Evolutionary conservation across 2,888 invertebrate genomes (phyloP).

Genomic region (Stictocephala bisonia): DNA sequence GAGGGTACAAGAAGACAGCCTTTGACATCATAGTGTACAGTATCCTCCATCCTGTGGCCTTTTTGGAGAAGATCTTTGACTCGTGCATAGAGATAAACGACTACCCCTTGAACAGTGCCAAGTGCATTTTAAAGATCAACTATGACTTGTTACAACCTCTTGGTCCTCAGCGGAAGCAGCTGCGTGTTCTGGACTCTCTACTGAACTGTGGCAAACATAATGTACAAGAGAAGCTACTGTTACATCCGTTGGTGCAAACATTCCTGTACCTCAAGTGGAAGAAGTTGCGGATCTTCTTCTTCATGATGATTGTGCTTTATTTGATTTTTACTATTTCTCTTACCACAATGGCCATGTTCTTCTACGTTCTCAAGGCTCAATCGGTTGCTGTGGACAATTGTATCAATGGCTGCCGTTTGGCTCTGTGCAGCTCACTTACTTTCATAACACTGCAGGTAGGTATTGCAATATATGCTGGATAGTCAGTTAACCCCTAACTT

Average conservation of each 20-base stretch:
- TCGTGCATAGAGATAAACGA: conserved; percentile 67
- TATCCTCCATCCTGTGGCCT: conserved; percentile 68
- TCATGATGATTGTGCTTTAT: conserved; percentile 67
- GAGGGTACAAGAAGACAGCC: conserved; percentile 63
- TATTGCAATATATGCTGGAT: no score
- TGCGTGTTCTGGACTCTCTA: conserved; percentile 69
- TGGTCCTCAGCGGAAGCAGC: conserved; percentile 64
- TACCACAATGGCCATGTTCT: conserved; percentile 64
- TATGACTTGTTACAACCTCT: conserved; percentile 64
- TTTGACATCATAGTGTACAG: conserved; percentile 68
- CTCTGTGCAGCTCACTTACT: conserved; percentile 33
- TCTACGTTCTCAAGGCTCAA: conserved; percentile 39
- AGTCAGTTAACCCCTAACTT: no score
- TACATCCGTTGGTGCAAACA: conserved; percentile 71
- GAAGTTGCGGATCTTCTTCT: conserved; percentile 69
- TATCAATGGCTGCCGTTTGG: conserved; percentile 23
- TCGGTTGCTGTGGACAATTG: conserved; percentile 2
- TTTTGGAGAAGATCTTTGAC: conserved; percentile 68
- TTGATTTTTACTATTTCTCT: conserved; percentile 67
- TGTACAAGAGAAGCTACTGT: conserved; percentile 66
- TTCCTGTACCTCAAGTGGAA: conserved; percentile 71
- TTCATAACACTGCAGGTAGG: conserved; percentile 66
- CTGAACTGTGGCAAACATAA: conserved; percentile 68
- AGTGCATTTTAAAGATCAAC: conserved; percentile 67
- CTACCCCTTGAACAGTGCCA: conserved; percentile 64